Evolutionary conservation across 2,888 invertebrate species (phyloP).

Genomic region (Philereme transversata): DNA sequence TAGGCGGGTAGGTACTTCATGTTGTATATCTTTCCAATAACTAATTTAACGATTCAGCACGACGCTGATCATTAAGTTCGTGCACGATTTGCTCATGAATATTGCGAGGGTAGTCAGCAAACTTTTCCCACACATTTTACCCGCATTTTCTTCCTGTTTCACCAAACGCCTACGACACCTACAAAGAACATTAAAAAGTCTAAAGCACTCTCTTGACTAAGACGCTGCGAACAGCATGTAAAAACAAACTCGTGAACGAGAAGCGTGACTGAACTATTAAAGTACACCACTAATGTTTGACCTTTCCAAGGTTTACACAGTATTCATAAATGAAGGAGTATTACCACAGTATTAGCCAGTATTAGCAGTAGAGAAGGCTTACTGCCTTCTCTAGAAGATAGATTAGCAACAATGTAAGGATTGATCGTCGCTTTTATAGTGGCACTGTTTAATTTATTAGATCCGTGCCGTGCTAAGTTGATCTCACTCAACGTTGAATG

Average conservation of each 20-base stretch:
- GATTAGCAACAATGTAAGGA: constrained; percentile 7
- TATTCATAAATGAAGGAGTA: constrained; percentile 29
- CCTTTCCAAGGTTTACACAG: constrained; percentile 45
- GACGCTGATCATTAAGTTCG: constrained; percentile 10
- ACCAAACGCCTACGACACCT: background rate
- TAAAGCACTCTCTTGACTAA: constrained; percentile 58
- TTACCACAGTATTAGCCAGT: constrained; percentile 17
- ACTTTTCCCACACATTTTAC: constrained; percentile 16
- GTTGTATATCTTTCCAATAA: too few species aligned
- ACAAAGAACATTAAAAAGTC: constrained; percentile 44
- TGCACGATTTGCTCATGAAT: constrained; percentile 14
- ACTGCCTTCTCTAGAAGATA: constrained; percentile 17
- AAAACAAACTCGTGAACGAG: constrained; percentile 61
- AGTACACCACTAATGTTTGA: constrained; percentile 51
- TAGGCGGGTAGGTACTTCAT: too few species aligned
- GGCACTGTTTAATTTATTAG: too few species aligned
- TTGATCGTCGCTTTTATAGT: constrained; percentile 7
- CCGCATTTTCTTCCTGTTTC: background rate
- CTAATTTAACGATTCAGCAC: constrained; percentile 12
- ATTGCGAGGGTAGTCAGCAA: constrained; percentile 9
- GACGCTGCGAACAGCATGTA: constrained; percentile 67
- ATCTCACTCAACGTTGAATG: too few species aligned
- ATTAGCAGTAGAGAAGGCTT: constrained; percentile 20
- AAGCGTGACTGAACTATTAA: constrained; percentile 71
- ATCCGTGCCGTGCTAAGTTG: too few species aligned